Evolutionary conservation across 2,113 vertebrate genomes (phyloP).

Genomic region (Merops nubicus): DNA sequence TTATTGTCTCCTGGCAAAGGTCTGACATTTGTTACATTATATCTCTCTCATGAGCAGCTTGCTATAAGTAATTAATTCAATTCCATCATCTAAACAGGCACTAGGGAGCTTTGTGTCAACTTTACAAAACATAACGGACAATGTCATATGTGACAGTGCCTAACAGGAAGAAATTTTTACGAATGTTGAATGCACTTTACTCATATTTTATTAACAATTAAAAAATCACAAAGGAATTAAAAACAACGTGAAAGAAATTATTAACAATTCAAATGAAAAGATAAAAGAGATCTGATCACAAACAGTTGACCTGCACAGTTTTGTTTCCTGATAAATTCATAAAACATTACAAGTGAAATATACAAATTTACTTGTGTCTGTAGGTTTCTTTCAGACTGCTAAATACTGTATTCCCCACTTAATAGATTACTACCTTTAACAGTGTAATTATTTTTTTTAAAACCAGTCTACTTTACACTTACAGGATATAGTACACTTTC

Average conservation of each 20-base stretch:
- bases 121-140: background rate
- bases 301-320: background rate
- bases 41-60: background rate
- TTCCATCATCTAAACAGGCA: conserved; percentile 33
- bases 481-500: background rate
- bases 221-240: background rate
- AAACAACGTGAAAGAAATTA: background rate
- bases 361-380: background rate
- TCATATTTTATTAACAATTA: background rate
- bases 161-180: background rate
- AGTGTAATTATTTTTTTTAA: background rate
- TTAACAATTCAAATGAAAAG: background rate
- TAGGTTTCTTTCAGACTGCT: background rate
- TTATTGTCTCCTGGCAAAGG: background rate
- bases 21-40: conserved; percentile 13
- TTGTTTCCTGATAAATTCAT: background rate
- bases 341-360: background rate
- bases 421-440: background rate
- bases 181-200: background rate
- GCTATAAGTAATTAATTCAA: conserved; percentile 49
- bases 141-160: background rate
- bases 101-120: background rate
- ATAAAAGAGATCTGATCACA: background rate
- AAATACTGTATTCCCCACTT: background rate
- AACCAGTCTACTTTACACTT: too few relatives aligned